A percentile compares a stretch with the other conserved stretches of the same genome.
Conservation (phyloP, 1,140 invertebrate genomes). For the Hylyphantes graminicola region DNA sequence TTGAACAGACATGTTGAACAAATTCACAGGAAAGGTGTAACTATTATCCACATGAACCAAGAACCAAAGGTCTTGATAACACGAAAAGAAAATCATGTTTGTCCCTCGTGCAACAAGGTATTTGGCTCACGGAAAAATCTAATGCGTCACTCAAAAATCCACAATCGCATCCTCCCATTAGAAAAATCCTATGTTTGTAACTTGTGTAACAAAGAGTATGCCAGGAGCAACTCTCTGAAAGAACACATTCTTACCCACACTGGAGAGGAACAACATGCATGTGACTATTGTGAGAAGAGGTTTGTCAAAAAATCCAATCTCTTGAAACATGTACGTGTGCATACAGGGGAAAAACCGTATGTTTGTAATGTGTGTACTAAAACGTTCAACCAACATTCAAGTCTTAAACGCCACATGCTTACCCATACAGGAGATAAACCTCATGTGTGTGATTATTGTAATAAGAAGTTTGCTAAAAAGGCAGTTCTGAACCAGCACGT, state of each 20-base stretch:
- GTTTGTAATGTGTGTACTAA: neutral
- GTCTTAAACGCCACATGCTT: neutral
- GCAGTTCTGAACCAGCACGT: neutral
- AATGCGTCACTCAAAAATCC: too few species aligned
- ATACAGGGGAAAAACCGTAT: constrained; percentile 2
- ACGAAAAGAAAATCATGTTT: too few species aligned
- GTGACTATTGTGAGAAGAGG: neutral
- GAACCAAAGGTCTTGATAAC: too few species aligned
- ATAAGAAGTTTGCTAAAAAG: neutral
- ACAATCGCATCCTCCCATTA: neutral
- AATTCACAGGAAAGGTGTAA: too few species aligned
- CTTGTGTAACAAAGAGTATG: constrained; percentile 71
- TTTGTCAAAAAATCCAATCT: neutral
- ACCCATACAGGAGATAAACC: neutral
- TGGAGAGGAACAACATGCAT: neutral
- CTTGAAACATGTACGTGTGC: neutral
- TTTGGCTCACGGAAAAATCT: too few species aligned
- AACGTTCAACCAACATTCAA: neutral
- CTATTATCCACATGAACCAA: too few species aligned
- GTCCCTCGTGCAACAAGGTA: too few species aligned
- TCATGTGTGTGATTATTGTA: neutral
- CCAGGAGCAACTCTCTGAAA: neutral
- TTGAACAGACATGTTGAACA: too few species aligned
- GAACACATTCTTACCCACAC: constrained; percentile 8
- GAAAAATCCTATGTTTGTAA: constrained; percentile 71